Evolutionary conservation across 2,113 vertebrate genomes (phyloP).

Genomic region (Nestor notabilis): DNA sequence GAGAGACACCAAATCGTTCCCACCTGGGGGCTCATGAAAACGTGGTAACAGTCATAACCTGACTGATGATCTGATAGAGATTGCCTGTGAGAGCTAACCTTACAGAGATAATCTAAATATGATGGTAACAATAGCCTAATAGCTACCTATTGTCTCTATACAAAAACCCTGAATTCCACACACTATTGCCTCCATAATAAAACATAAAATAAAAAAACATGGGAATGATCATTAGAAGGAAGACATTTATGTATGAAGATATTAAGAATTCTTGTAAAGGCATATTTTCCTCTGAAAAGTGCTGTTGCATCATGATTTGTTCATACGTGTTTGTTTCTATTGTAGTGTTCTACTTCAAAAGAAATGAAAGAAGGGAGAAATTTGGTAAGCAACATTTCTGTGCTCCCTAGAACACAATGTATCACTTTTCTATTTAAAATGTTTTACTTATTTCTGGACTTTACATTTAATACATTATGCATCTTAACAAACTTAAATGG

Average conservation of each 20-base stretch:
- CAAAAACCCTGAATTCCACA: background rate
- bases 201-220: background rate
- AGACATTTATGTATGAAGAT: background rate
- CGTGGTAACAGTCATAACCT: background rate
- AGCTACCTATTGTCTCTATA: background rate
- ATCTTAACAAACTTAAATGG: background rate
- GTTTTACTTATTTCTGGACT: background rate
- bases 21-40: background rate
- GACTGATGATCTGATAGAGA: background rate
- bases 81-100: fast-evolving
- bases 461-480: background rate
- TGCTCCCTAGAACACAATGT: background rate
- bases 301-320: background rate
- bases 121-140: background rate
- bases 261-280: background rate
- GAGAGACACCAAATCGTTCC: background rate
- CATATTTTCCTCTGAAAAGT: background rate
- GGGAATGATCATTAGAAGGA: background rate
- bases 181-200: background rate
- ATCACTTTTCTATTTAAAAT: background rate
- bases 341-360: background rate
- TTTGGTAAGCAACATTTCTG: background rate
- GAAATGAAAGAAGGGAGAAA: background rate
- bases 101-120: background rate
- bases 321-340: background rate